Conservation (phyloP, 2,797 vertebrate genomes). For the Onychomys arenicola region DNA sequence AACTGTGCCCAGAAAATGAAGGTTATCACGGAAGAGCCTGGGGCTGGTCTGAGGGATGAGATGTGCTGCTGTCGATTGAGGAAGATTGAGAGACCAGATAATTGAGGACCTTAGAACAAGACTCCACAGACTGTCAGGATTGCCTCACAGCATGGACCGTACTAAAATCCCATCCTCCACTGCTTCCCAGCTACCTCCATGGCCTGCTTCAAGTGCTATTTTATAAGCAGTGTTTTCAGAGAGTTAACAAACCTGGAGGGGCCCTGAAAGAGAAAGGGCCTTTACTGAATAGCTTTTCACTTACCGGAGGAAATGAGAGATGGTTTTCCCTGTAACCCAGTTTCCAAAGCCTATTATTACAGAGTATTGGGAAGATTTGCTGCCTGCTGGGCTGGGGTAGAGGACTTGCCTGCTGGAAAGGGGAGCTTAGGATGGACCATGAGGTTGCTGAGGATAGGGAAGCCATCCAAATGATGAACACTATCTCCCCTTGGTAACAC, state of each 20-base stretch:
- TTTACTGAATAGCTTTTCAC: constrained; percentile 74
- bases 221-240: constrained; percentile 74
- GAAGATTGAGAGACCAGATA: constrained; percentile 69
- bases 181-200: not conserved
- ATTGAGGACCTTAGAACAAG: constrained; percentile 57
- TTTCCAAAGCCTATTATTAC: constrained; percentile 80
- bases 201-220: constrained; percentile 67
- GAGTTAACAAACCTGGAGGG: constrained; percentile 77
- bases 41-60: constrained; percentile 71
- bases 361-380: constrained; percentile 62
- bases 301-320: constrained; percentile 78
- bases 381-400: constrained; percentile 35
- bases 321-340: constrained; percentile 79
- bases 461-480: not conserved
- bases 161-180: constrained; percentile 70
- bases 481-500: not conserved
- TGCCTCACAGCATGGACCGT: constrained; percentile 17
- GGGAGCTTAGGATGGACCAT: not conserved
- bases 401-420: not conserved
- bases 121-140: constrained; percentile 39
- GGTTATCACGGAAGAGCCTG: constrained; percentile 49
- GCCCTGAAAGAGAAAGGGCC: constrained; percentile 61
- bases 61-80: not conserved
- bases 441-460: not conserved
- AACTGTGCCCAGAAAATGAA: constrained; percentile 75